These are phyloP conservation scores for Pseudotriccus pelzelni DNA, from an alignment of 2,797 vertebrate species.

Conservation along the genomic window DNA sequence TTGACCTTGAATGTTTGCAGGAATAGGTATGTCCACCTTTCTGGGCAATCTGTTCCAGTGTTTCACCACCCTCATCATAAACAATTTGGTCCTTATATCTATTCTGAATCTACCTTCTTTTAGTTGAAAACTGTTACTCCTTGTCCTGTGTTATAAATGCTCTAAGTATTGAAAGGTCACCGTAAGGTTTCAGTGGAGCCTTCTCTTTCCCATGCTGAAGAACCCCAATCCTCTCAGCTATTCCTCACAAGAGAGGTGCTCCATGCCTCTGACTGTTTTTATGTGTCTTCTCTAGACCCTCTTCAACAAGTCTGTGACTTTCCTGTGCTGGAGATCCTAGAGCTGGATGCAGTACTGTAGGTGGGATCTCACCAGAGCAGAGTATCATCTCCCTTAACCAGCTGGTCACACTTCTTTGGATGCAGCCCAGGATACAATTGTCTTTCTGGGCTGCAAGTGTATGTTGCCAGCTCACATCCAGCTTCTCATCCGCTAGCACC, in stretches of 20 bases:
- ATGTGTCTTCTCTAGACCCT: background rate
- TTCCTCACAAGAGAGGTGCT: accelerated
- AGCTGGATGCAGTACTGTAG: background rate
- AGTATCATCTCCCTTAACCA: accelerated
- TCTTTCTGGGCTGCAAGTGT: accelerated
- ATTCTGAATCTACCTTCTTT: background rate
- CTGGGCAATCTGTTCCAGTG: background rate
- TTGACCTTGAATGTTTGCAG: background rate
- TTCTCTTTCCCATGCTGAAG: background rate
- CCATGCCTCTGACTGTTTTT: background rate
- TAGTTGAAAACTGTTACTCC: background rate
- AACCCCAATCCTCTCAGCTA: accelerated
- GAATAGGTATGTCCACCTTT: background rate
- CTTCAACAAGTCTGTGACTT: background rate
- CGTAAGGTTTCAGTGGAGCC: accelerated
- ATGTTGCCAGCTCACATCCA: accelerated
- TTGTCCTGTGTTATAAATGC: background rate
- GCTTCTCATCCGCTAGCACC: background rate
- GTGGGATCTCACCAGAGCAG: accelerated
- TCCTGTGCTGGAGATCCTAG: background rate
- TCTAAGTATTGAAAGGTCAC: background rate
- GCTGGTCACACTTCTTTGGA: accelerated
- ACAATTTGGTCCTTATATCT: background rate
- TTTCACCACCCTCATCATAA: background rate
- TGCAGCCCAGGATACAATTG: accelerated